Base-by-base conservation (phyloP, 2,888 invertebrate genomes). In the Marasmarcha lunaedactyla region DNA sequence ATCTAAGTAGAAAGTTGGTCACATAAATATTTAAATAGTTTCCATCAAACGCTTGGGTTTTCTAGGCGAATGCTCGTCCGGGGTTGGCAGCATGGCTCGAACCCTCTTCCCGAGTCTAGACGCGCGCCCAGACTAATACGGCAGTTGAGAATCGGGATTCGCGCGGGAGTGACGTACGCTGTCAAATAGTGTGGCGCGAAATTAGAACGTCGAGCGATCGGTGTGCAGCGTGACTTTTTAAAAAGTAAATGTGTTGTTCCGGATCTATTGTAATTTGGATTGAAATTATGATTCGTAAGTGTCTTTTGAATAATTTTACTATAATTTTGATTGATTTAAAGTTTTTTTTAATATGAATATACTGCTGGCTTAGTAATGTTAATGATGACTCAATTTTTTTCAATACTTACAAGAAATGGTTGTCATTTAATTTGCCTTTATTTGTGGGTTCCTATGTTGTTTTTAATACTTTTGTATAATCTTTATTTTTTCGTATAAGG, bases 81-180 rank as follows among this genome's bases (percentile, higher is more conserved):
- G 62, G 71, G 71, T 69, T 67, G 61, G 61, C 59, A 55, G 55
- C 55, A 58, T 49, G 55, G 48, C 46, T 54, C 48, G 40, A 41
- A 50, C 51, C 41, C 50, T 48, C 48, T 46, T 54, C 57, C 64
- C 65, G 63, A 63, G 78, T 76, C 77, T 78, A 77, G 78, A 76
- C 78, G 60, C 51, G 46, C 53, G 51, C 48, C 52, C 62, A 59
- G 60, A 59, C 59, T 51, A 49, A 46, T 56, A 60, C 30, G 30
- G 30, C 58, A 81, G 81, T 78, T 61, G 59, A 50, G 57, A 55
- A 55, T 51, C 47, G 58, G 49, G 63, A 44, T 46, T 55, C 50
- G 61, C 6, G 35, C 45, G 57, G 57, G 9, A 11, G 3, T 4
- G 30, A 9, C 30, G 48, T 58, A 39, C 49, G 41, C 44, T 43